These are phyloP conservation scores for Stegana nigrithorax DNA, from an alignment of 2,888 invertebrate species.

Conservation along the genomic window DNA sequence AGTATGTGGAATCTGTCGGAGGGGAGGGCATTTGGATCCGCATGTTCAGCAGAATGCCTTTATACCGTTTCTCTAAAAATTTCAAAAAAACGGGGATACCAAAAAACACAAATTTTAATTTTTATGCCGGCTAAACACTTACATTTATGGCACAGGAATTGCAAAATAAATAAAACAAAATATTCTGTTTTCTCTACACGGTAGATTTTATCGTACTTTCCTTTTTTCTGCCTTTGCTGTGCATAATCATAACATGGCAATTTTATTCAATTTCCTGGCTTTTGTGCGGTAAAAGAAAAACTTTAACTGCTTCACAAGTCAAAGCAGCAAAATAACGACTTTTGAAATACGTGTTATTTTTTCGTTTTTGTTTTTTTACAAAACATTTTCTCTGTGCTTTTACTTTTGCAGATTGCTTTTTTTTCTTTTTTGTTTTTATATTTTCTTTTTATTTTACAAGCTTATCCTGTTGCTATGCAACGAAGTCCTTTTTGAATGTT, in stretches of 20 bases:
- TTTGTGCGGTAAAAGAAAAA: conserved; percentile 39
- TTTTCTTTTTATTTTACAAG: background rate
- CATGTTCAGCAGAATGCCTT: too few relatives aligned
- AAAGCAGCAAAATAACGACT: conserved; percentile 11
- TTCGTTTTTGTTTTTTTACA: background rate
- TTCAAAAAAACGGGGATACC: too few relatives aligned
- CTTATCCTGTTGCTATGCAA: conserved; percentile 11
- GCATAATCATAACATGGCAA: conserved; percentile 52
- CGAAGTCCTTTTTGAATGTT: background rate
- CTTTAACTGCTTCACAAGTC: conserved; percentile 23
- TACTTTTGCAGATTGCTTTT: background rate
- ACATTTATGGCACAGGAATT: too few relatives aligned
- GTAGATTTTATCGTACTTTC: too few relatives aligned
- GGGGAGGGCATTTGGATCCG: too few relatives aligned
- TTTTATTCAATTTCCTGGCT: conserved; percentile 53
- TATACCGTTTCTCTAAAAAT: too few relatives aligned
- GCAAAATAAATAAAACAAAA: too few relatives aligned
- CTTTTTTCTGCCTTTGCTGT: background rate
- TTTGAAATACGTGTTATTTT: background rate
- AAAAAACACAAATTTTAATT: too few relatives aligned
- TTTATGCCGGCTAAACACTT: too few relatives aligned
- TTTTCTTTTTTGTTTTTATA: background rate
- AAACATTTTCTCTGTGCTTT: too few relatives aligned
- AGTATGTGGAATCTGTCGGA: too few relatives aligned
- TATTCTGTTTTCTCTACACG: too few relatives aligned